These are phyloP conservation scores for Montipora efflorescens DNA, from an alignment of 64 coral and sea anemone genomes.

Conservation along the genomic window DNA sequence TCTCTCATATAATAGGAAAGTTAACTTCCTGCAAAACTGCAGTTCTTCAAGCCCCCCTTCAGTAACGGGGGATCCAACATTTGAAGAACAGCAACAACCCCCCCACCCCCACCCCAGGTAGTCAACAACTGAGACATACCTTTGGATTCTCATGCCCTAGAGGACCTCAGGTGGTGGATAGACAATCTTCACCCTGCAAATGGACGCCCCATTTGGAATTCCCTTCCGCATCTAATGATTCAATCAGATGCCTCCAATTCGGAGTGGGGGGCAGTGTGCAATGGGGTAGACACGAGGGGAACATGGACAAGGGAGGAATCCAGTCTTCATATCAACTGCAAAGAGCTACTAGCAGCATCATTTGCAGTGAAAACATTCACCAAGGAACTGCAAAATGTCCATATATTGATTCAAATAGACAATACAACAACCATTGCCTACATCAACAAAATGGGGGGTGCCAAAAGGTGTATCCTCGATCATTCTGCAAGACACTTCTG, in stretches of 20 bases:
- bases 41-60: conserved; percentile 31
- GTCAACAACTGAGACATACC: no score
- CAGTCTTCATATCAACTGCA: not conserved
- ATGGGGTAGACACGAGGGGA: conserved; percentile 12
- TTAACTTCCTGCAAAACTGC: conserved; percentile 29
- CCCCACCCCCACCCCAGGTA: no score
- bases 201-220: not conserved
- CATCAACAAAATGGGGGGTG: no score
- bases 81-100: not conserved
- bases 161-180: conserved; percentile 44
- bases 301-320: conserved; percentile 20
- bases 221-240: conserved; percentile 47
- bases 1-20: conserved; percentile 50
- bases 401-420: no score
- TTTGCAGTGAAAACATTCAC: no score
- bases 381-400: no score
- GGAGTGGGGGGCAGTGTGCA: conserved; percentile 42
- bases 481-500: no score
- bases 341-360: no score
- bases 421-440: no score
- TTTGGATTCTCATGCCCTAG: conserved; percentile 8
- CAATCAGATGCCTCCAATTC: conserved; percentile 43
- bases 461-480: no score
- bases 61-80: conserved; percentile 29
- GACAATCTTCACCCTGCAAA: conserved; percentile 18